Base-by-base conservation (phyloP, 2,888 invertebrate species). In the Pseudococcus jackbeardsleyi region DNA sequence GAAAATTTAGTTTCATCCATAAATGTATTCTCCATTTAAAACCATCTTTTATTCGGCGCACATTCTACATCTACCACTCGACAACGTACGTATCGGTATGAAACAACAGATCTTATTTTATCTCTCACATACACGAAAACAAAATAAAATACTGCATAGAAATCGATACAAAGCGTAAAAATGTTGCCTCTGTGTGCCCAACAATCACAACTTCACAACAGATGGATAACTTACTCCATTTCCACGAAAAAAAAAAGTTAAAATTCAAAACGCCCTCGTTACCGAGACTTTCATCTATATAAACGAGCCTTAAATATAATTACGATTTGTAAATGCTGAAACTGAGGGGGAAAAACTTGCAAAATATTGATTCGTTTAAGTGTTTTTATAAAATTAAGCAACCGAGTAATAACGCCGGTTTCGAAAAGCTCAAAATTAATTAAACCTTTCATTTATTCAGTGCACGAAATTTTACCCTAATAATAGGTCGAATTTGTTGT, bases 391-490 rank as follows among this genome's bases (percentile, higher is more conserved):
- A 42, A 85, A 50, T 26, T 64, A 39, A 42, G 26, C 42, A 85
- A 48, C 46, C 7, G 0, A 12, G 12, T 48, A 46, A 46, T 48
- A 82, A 79, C 8, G 64, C 42, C 42, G 42, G 42, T 42, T 9
- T 46, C 46, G 19, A 46, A 85, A 59, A 22, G 26, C 26, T 46
- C 46, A 84, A 82, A 82, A 82, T 82, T 82, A 46, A 82, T 82
- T 82, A 82, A 82, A 46, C 46, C 42, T 19, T 46, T 42, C 33
- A 82, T 46, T 82, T 46, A 82, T 82, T 82, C 79, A 19, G 46
- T 22, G 46, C 79, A 86, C 64, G 46, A 26, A 86, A 68, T 68
- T 86, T 86, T 19, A 46, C 64, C 72, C 46, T 72, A 86, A 68
- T 64, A 68, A 86, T 26, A 26, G 59, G 42, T 42, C 26, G 72